Evolutionary conservation across 2,113 vertebrate species (phyloP).

Genomic region (Chaenogobius annularis): DNA sequence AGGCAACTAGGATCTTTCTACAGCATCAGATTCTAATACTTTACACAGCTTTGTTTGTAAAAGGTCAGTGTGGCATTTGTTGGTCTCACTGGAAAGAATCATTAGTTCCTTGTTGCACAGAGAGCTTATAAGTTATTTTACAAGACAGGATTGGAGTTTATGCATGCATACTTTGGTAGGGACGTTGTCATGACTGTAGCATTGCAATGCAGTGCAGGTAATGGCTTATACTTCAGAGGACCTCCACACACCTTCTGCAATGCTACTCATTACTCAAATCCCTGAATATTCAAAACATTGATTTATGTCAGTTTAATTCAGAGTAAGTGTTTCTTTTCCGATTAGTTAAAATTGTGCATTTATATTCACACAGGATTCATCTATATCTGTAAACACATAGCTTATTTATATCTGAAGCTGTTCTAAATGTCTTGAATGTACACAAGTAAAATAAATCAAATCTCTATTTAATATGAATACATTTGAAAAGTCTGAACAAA

Average conservation of each 20-base stretch:
- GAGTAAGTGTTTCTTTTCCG: conserved; percentile 24
- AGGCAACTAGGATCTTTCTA: conserved; percentile 99
- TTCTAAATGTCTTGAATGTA: conserved; percentile 53
- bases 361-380: conserved; percentile 3
- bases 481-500: conserved; percentile 53
- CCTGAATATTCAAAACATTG: conserved; percentile 27
- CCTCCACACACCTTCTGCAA: conserved; percentile 63
- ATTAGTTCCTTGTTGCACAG: conserved; percentile 77
- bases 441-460: conserved; percentile 49
- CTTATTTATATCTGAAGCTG: conserved; percentile 63
- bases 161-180: conserved; percentile 62
- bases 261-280: conserved; percentile 47
- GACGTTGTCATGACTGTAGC: conserved; percentile 62
- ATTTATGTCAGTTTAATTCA: not conserved
- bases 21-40: conserved; percentile 97
- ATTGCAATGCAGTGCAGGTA: conserved; percentile 63
- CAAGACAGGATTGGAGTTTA: conserved; percentile 42
- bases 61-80: conserved; percentile 86
- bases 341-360: conserved; percentile 14
- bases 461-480: conserved; percentile 48
- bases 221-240: conserved; percentile 73
- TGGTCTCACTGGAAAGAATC: conserved; percentile 49
- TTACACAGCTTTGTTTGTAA: conserved; percentile 93
- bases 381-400: conserved; percentile 19
- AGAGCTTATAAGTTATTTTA: conserved; percentile 68